Percentiles rank a stretch among this genome's conserved stretches.
These are phyloP conservation scores for Drosophila athabasca DNA, from an alignment of 1,140 invertebrate species.

Conservation along the genomic window DNA sequence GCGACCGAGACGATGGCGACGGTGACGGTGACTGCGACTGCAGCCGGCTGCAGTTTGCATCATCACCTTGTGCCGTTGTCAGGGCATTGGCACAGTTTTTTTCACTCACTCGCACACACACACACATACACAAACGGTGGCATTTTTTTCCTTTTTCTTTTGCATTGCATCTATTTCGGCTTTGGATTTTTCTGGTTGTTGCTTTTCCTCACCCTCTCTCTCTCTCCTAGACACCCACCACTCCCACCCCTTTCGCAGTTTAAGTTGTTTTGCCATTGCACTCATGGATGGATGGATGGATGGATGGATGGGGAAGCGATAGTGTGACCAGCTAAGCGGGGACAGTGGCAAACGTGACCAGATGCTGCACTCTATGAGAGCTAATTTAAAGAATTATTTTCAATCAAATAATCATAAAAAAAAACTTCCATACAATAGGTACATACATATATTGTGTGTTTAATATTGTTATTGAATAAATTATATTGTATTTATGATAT, in stretches of 20 bases:
- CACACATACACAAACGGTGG: slow-evolving; percentile 11
- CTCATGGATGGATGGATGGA: slow-evolving; percentile 1
- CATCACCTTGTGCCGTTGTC: slow-evolving; percentile 82
- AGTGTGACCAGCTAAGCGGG: no score
- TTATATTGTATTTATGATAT: no score
- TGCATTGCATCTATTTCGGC: slow-evolving; percentile 46
- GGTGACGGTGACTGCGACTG: slow-evolving; percentile 31
- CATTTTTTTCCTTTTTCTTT: slow-evolving; percentile 28
- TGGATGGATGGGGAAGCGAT: no score
- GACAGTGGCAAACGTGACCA: no score
- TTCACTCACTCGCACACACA: slow-evolving; percentile 39
- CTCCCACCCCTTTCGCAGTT: slow-evolving; percentile 4
- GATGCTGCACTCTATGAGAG: no score
- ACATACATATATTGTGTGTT: no score
- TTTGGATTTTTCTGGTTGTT: slow-evolving; percentile 67
- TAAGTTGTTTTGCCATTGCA: slow-evolving; percentile 21
- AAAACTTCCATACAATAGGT: no score
- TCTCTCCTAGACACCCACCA: background rate
- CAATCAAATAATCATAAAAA: no score
- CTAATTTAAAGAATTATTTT: no score
- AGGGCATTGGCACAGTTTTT: slow-evolving; percentile 83
- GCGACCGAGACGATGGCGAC: slow-evolving; percentile 19
- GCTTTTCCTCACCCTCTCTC: slow-evolving; percentile 3
- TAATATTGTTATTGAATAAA: no score
- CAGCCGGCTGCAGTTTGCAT: slow-evolving; percentile 73